Percentiles rank a stretch among this genome's conserved stretches.
Evolutionary conservation across 2,888 invertebrate species (phyloP).

Genomic region (Pyrrhia umbra): DNA sequence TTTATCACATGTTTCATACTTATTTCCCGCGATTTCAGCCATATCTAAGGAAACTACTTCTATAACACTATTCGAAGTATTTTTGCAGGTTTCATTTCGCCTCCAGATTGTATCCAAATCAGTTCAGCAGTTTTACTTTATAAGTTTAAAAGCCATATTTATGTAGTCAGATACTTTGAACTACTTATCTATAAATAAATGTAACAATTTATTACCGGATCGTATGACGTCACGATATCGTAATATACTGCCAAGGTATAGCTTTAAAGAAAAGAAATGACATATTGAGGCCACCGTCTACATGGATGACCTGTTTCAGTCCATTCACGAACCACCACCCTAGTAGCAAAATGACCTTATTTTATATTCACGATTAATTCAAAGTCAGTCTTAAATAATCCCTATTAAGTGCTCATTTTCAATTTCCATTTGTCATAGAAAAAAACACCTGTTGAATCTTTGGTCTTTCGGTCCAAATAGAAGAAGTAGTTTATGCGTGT

Average conservation of each 20-base stretch:
- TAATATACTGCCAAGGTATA: constrained; percentile 16
- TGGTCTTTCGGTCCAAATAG: neutral
- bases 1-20: too few species aligned
- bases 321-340: constrained; percentile 12
- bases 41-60: too few species aligned
- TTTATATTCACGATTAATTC: constrained; percentile 10
- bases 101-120: too few species aligned
- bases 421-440: neutral
- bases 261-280: constrained; percentile 31
- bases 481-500: neutral
- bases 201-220: constrained; percentile 23
- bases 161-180: neutral
- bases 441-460: neutral
- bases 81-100: too few species aligned
- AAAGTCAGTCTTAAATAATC: constrained; percentile 8
- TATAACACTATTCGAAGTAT: too few species aligned
- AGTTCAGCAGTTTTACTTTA: neutral
- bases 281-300: constrained; percentile 24
- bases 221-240: constrained; percentile 25
- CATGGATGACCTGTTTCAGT: constrained; percentile 47
- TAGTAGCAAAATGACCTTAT: constrained; percentile 22
- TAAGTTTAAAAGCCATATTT: constrained; percentile 1
- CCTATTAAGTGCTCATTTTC: neutral
- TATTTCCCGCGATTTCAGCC: too few species aligned
- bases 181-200: neutral